These are phyloP conservation scores for Oxyura jamaicensis DNA, from an alignment of 2,113 vertebrate genomes.

Conservation along the genomic window DNA sequence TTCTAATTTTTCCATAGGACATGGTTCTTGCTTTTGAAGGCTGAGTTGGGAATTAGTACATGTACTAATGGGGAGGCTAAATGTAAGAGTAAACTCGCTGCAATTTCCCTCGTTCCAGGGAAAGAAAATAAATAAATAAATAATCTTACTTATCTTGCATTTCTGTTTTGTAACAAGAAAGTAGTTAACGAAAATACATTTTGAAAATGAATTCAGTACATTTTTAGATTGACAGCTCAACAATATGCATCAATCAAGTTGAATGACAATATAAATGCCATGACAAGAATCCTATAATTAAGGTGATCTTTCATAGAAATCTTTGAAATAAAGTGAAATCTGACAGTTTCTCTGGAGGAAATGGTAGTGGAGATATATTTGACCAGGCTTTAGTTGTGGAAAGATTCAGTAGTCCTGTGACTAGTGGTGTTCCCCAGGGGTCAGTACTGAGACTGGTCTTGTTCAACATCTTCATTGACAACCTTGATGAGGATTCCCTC, in stretches of 20 bases:
- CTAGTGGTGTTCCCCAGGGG: no score
- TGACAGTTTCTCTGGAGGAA: constrained; percentile 38
- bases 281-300: constrained; percentile 61
- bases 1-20: neutral
- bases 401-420: neutral
- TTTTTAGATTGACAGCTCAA: constrained; percentile 56
- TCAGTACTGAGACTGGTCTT: no score
- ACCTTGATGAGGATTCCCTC: no score
- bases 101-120: neutral
- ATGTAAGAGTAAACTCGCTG: neutral
- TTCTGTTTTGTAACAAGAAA: neutral
- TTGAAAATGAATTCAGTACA: constrained; percentile 41
- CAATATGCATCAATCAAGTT: constrained; percentile 59
- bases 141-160: neutral
- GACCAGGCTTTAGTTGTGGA: neutral
- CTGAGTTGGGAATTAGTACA: neutral
- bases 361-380: neutral
- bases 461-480: no score
- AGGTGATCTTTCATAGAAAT: constrained; percentile 64
- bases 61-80: neutral
- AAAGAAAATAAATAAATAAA: neutral
- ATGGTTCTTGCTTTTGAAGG: neutral
- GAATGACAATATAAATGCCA: constrained; percentile 69
- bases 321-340: constrained; percentile 49
- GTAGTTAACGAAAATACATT: constrained; percentile 56